Evolutionary conservation across 2,113 vertebrate genomes (phyloP).

Genomic region (Cariama cristata): DNA sequence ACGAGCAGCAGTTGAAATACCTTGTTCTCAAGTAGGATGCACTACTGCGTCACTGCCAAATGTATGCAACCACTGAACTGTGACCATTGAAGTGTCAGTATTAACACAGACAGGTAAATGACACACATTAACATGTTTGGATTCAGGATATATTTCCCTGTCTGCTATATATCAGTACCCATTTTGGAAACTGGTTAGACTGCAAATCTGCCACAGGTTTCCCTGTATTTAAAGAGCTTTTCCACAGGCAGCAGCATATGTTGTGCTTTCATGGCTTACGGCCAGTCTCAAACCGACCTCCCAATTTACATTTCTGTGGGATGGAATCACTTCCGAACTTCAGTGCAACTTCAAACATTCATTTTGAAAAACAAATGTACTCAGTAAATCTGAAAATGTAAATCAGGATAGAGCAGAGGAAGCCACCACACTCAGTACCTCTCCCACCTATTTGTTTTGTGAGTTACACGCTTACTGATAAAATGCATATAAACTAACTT

Average conservation of each 20-base stretch:
- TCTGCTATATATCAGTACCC: background rate
- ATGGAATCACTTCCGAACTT: slow-evolving; percentile 26
- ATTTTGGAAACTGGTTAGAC: background rate
- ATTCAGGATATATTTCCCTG: background rate
- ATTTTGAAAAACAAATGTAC: background rate
- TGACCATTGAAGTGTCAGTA: background rate
- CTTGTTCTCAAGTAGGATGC: background rate
- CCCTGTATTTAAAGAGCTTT: background rate
- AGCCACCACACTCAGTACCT: background rate
- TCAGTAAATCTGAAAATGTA: background rate
- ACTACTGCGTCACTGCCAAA: background rate
- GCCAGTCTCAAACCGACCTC: background rate
- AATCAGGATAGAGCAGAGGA: background rate
- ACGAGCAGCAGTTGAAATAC: background rate
- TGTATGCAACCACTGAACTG: background rate
- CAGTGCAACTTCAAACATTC: background rate
- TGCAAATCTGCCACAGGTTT: slow-evolving; percentile 18
- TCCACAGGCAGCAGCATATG: background rate
- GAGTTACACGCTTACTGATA: background rate
- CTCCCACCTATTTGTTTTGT: background rate
- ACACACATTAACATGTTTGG: background rate
- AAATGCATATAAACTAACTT: background rate
- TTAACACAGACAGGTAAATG: background rate
- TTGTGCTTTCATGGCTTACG: background rate
- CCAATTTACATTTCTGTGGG: slow-evolving; percentile 34